Evolutionary conservation across 2,797 vertebrate genomes (phyloP), one percentile per base, ranked within the genome.

Genomic region (Heliangelus exortis): DNA sequence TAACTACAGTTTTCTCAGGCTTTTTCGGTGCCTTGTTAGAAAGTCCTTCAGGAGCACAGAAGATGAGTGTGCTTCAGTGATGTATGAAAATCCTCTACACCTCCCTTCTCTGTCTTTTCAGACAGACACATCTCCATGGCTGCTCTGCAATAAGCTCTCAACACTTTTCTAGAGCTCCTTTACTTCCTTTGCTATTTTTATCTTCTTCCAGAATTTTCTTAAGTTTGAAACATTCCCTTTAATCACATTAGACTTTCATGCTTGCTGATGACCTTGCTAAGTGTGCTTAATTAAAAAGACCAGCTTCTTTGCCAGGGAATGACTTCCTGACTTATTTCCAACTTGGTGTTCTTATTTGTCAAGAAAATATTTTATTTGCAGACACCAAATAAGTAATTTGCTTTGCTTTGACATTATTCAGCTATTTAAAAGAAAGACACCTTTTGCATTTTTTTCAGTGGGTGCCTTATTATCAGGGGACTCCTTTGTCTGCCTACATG

Each of bases 311-410:
- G 26, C 31, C 8, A n/a, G 55, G 84, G 21, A 80, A 31, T 36
- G 54, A 33, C 72, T 93, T 89, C 51, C 45, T 77, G 75, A 83
- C 62, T 88, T 82, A 47, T 68, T 94, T 93, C 23, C 29, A 57
- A n/a, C 36, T 17, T 17, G 57, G 7, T 61, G 33, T 77, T 88
- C 10, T 1, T 82, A 12, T 84, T 80, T 96, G 89, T 47, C 41
- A 61, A 8, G 65, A 9, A 50, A 71, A 12, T 87, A 72, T 92
- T 94, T 94, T 91, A 85, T 94, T 95, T 94, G 77, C 36, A 65
- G 80, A 73, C n/a, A 28, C 12, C 41, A 31, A 33, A 11, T 18
- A 84, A 88, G 9, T 58, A 39, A 86, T 83, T 84, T 91, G 28
- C 59, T 84, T 90, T 84, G 50, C 74, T 66, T 72, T 94, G 87